Percentiles rank a stretch among this genome's conserved stretches.
Evolutionary conservation across 2,113 vertebrate species (phyloP).

Genomic region (Stigmatopora argus): DNA sequence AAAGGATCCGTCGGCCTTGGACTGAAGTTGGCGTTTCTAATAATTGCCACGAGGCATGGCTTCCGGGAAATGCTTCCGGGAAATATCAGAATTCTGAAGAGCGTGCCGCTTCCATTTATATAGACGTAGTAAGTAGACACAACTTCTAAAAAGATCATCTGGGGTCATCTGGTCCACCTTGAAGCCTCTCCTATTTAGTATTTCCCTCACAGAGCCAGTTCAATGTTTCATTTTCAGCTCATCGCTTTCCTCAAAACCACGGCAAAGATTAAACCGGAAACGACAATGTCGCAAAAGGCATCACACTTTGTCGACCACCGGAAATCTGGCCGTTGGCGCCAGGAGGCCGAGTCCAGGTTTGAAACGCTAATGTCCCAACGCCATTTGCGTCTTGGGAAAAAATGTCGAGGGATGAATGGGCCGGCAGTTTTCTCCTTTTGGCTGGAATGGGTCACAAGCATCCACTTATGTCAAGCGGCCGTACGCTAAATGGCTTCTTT

Average conservation of each 20-base stretch:
- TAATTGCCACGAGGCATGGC: neutral
- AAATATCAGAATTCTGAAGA: neutral
- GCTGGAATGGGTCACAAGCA: conserved; percentile 38
- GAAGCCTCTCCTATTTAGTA: too few species aligned
- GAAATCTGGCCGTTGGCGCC: too few species aligned
- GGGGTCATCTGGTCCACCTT: too few species aligned
- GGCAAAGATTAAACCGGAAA: too few species aligned
- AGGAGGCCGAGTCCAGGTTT: neutral
- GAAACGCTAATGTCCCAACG: neutral
- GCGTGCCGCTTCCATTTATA: neutral
- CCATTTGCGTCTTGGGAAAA: neutral
- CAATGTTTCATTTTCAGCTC: too few species aligned
- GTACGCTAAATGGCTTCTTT: conserved; percentile 48
- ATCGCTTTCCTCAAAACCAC: too few species aligned
- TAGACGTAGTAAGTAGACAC: too few species aligned
- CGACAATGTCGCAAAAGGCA: too few species aligned
- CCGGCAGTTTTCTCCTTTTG: conserved; percentile 28
- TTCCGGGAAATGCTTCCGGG: neutral
- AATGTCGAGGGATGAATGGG: conserved; percentile 43
- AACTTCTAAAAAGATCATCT: too few species aligned
- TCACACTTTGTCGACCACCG: too few species aligned
- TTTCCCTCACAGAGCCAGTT: too few species aligned
- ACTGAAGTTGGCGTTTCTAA: too few species aligned
- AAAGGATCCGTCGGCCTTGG: neutral
- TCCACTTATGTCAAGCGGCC: conserved; percentile 34